Evolutionary conservation across 2,113 vertebrate species (phyloP), one percentile per base, ranked within the genome.

Genomic region (Isurus oxyrinchus): DNA sequence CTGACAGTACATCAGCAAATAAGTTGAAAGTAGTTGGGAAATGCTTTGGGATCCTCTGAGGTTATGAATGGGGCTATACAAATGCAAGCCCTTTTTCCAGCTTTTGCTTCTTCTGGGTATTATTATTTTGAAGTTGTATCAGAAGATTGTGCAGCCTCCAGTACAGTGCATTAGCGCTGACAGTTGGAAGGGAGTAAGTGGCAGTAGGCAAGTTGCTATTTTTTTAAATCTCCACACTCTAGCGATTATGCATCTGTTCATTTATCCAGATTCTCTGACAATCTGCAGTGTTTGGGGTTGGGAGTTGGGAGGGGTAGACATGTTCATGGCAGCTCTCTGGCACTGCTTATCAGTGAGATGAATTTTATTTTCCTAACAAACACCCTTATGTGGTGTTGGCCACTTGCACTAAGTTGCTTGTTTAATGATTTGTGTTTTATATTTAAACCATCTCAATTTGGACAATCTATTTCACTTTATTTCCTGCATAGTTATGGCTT

Each of bases 221-320:
- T 95, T 91, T 72, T 69, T 31, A 67, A 53, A 72, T 69, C 66
- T 95, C 66, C 66, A 72, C 94, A 95, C 40, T 66, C 93, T 72
- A 95, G 63, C 31, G 67, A 66, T 72, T 95, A 95, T 69, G 27
- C 94, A 72, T 95, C 94, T 95, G 94, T 55, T 67, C 94, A 95
- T 72, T 72, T 53, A 95, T 72, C 66, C 49, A 95, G 44, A 55
- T 55, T 69, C 40, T 66, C 94, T 95, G 66, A 72, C 67, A 95
- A 72, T 72, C 66, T 72, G 63, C 63, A 31, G 66, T 40, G 90
- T 40, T 31, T n/a, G 35, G 57, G 40, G 66, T 69, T 27, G n/a
- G 91, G 84, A 49, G 53, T 21, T 27, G 53, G 57, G 14, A 4
- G 25, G 63, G 44, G 25, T 40, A 67, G 93, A 23, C 23, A 25